A percentile compares a stretch with the other conserved stretches of the same genome.
Conservation (phyloP, 2,888 invertebrate species). For the Microctonus hyperodae region DNA sequence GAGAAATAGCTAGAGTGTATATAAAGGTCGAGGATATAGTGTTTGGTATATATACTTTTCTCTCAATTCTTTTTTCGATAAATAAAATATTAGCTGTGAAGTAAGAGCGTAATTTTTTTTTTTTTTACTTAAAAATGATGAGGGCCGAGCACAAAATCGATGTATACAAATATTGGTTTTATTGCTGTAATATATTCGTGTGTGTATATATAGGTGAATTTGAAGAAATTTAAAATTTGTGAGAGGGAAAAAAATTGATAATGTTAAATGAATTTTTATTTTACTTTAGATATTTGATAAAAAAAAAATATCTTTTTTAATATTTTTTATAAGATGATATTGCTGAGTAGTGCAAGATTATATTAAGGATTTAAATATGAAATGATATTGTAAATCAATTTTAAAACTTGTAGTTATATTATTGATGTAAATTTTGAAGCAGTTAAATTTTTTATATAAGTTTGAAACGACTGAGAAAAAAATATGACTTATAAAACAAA, state of each 20-base stretch:
- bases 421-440: neutral
- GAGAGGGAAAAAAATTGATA: too few relatives aligned
- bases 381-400: too few relatives aligned
- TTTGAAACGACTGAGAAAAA: neutral
- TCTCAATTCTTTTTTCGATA: slow-evolving; percentile 19
- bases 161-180: neutral
- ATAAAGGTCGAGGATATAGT: slow-evolving; percentile 12
- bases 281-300: too few relatives aligned
- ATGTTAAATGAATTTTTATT: too few relatives aligned
- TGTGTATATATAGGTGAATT: neutral
- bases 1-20: neutral
- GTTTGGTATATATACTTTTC: neutral
- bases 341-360: too few relatives aligned
- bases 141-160: neutral
- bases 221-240: too few relatives aligned
- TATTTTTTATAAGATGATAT: too few relatives aligned
- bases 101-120: slow-evolving; percentile 18
- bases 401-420: too few relatives aligned
- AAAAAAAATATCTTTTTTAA: too few relatives aligned
- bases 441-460: neutral
- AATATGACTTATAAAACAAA: neutral
- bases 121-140: slow-evolving; percentile 10
- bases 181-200: neutral
- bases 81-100: slow-evolving; percentile 27
- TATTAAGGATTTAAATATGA: too few relatives aligned